Conservation (phyloP, 2,113 vertebrate genomes). For the Lutjanus erythropterus region DNA sequence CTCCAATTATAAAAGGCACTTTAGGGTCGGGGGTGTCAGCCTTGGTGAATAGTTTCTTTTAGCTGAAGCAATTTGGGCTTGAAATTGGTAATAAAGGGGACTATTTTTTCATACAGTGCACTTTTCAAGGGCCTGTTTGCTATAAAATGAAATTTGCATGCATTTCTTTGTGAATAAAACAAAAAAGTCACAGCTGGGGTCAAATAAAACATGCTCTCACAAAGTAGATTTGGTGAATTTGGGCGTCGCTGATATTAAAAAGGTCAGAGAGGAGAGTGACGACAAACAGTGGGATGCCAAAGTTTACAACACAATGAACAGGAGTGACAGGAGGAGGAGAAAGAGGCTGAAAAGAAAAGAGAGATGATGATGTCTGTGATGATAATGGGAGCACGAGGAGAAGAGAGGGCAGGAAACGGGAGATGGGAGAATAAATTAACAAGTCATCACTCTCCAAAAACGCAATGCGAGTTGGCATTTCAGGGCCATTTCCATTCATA, state of each 20-base stretch:
- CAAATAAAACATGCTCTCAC: constrained; percentile 22
- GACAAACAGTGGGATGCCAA: background rate
- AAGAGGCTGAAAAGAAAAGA: background rate
- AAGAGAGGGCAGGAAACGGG: background rate
- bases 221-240: background rate
- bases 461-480: constrained; percentile 52
- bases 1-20: constrained; percentile 53
- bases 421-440: constrained; percentile 54
- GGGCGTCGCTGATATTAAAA: constrained; percentile 4
- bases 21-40: constrained; percentile 15
- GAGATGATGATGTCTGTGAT: constrained; percentile 22
- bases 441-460: constrained; percentile 45
- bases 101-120: constrained; percentile 22
- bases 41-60: constrained; percentile 23
- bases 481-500: constrained; percentile 63
- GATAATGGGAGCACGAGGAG: constrained; percentile 19
- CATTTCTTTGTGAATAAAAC: background rate
- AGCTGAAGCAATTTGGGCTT: constrained; percentile 45
- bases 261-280: constrained; percentile 6
- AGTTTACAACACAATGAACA: too few relatives aligned
- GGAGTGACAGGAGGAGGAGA: background rate
- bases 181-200: constrained; percentile 8
- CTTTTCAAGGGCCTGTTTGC: constrained; percentile 25
- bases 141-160: constrained; percentile 46
- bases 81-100: constrained; percentile 49